phyloP scores from a whole-genome alignment of 2,797 vertebrate species.

The Tenualosa ilisha region DNA sequence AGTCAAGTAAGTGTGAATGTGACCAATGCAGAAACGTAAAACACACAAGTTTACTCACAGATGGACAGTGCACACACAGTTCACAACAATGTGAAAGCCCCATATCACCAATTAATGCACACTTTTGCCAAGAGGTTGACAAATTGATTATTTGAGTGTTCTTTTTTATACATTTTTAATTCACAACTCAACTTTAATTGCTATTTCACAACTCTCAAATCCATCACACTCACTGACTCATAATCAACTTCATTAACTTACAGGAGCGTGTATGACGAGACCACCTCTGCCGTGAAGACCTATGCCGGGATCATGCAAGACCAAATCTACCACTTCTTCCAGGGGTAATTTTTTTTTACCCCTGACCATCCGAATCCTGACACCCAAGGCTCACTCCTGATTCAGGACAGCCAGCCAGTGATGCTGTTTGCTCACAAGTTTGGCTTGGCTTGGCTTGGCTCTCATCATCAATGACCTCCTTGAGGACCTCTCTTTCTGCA shows the following conservation, averaged over 20 bases:
- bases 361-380: not conserved
- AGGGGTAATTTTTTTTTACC: not conserved
- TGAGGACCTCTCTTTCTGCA: not conserved
- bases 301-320: slow-evolving; percentile 67
- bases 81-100: not conserved
- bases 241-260: not conserved
- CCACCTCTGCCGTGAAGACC: slow-evolving; percentile 57
- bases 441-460: not conserved
- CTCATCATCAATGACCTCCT: not conserved
- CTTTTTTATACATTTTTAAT: too few relatives aligned
- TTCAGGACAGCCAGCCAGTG: not conserved
- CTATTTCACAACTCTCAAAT: not conserved
- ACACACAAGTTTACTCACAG: too few relatives aligned
- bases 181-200: too few relatives aligned
- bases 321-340: slow-evolving; percentile 65
- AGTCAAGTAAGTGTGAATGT: slow-evolving; percentile 62
- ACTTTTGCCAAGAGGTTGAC: too few relatives aligned
- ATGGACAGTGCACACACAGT: not conserved
- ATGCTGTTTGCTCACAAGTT: not conserved
- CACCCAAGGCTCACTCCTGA: not conserved
- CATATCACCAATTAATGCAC: not conserved
- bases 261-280: slow-evolving; percentile 70
- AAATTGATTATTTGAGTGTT: too few relatives aligned
- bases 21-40: not conserved
- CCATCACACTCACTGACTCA: not conserved